Conservation (phyloP, 2,113 vertebrate genomes). For the Aptenodytes forsteri region DNA sequence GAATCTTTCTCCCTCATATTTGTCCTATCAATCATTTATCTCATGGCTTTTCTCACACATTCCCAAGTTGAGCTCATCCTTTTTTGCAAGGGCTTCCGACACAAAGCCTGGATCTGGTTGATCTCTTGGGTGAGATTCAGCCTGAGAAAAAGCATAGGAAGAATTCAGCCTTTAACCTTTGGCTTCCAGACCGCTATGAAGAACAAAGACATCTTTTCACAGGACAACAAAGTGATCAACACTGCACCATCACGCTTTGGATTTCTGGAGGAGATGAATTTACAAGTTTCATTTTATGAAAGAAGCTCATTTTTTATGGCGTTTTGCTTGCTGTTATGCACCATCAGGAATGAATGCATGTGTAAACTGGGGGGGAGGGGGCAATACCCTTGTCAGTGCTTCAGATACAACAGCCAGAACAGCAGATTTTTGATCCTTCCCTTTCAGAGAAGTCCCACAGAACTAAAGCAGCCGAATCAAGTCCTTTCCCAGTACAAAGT, state of each 20-base stretch:
- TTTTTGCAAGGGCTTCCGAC: neutral
- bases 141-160: neutral
- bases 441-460: neutral
- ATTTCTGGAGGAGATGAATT: neutral
- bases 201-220: conserved; percentile 11
- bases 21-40: neutral
- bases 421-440: neutral
- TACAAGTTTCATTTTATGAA: neutral
- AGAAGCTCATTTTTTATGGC: neutral
- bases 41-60: neutral
- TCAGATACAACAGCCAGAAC: neutral
- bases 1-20: neutral
- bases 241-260: neutral
- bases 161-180: conserved; percentile 29
- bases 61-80: neutral
- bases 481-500: neutral
- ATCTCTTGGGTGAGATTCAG: neutral
- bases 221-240: neutral
- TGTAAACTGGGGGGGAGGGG: neutral
- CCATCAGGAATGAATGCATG: neutral
- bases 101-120: neutral
- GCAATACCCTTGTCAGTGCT: neutral
- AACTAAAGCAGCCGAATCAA: neutral
- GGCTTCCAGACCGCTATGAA: neutral
- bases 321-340: neutral